Evolutionary conservation across 2,113 vertebrate species (phyloP).

Genomic region (Porphyrio hochstetteri): DNA sequence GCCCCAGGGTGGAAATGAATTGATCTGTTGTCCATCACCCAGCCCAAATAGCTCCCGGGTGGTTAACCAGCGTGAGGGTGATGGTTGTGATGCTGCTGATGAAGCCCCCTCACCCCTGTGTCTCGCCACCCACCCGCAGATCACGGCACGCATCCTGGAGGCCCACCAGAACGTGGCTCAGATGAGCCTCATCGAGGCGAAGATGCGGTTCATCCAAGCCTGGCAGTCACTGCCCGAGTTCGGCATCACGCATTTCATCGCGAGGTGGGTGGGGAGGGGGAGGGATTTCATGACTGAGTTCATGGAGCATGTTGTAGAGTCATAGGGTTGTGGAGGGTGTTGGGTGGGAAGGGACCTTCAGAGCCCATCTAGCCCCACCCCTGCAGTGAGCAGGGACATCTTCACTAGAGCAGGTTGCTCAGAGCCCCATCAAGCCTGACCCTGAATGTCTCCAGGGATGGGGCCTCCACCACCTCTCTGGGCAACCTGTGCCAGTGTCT

Average conservation of each 20-base stretch:
- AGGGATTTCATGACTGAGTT: too few relatives aligned
- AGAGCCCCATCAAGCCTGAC: too few relatives aligned
- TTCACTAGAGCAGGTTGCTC: too few relatives aligned
- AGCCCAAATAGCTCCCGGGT: neutral
- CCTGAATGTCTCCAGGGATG: too few relatives aligned
- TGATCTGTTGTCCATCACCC: neutral
- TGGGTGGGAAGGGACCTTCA: too few relatives aligned
- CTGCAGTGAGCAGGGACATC: too few relatives aligned
- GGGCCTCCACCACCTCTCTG: too few relatives aligned
- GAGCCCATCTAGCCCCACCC: too few relatives aligned
- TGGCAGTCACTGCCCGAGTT: conserved; percentile 99
- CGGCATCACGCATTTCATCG: conserved; percentile 98
- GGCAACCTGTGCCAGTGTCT: too few relatives aligned
- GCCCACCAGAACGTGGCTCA: conserved; percentile 98
- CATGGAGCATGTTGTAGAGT: too few relatives aligned
- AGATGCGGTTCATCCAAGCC: conserved; percentile 98
- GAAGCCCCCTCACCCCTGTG: neutral
- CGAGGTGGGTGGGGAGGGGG: conserved; percentile 79
- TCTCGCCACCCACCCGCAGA: conserved; percentile 74
- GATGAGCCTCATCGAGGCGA: conserved; percentile 99
- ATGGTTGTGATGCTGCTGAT: rapidly evolving
- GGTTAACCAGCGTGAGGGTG: neutral
- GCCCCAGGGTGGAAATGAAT: neutral
- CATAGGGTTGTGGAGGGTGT: too few relatives aligned
- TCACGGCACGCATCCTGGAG: conserved; percentile 94